Evolutionary conservation across 1,140 invertebrate species (phyloP).

Genomic region (Drosophila gunungcola): DNA sequence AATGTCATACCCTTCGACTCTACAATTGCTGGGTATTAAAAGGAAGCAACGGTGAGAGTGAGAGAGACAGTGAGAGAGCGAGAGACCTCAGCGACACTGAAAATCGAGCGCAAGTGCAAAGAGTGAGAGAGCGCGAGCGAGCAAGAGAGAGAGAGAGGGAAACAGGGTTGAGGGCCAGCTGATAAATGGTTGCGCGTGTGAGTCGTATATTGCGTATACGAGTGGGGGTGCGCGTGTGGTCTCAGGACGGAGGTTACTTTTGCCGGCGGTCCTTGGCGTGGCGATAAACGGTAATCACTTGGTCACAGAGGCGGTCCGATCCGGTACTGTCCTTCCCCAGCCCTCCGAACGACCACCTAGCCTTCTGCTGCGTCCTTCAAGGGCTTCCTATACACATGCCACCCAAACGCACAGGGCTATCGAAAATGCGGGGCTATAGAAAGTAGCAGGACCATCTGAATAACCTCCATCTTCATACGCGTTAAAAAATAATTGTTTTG

Average conservation of each 20-base stretch:
- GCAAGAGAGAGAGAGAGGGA: constrained; percentile 16
- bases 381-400: constrained; percentile 23
- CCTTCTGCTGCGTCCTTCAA: constrained; percentile 33
- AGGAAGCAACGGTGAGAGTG: constrained; percentile 54
- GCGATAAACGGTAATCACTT: constrained; percentile 79
- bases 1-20: background rate
- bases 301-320: constrained; percentile 60
- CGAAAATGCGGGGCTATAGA: constrained; percentile 22
- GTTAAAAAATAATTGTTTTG: constrained; percentile 10
- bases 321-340: constrained; percentile 19
- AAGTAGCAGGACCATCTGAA: constrained; percentile 13
- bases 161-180: constrained; percentile 66
- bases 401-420: constrained; percentile 10
- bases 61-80: constrained; percentile 49
- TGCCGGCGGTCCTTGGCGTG: constrained; percentile 67
- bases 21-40: constrained; percentile 24
- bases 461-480: constrained; percentile 7
- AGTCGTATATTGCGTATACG: constrained; percentile 25
- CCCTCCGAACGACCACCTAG: background rate
- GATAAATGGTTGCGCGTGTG: constrained; percentile 63
- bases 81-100: constrained; percentile 57
- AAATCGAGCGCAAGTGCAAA: constrained; percentile 54
- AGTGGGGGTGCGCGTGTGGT: constrained; percentile 37
- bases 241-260: constrained; percentile 59
- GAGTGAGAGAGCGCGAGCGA: constrained; percentile 25